A percentile compares a stretch with the other conserved stretches of the same genome.
These are phyloP conservation scores for Rhyzopertha dominica DNA, from an alignment of 1,140 invertebrate genomes.

Conservation along the genomic window DNA sequence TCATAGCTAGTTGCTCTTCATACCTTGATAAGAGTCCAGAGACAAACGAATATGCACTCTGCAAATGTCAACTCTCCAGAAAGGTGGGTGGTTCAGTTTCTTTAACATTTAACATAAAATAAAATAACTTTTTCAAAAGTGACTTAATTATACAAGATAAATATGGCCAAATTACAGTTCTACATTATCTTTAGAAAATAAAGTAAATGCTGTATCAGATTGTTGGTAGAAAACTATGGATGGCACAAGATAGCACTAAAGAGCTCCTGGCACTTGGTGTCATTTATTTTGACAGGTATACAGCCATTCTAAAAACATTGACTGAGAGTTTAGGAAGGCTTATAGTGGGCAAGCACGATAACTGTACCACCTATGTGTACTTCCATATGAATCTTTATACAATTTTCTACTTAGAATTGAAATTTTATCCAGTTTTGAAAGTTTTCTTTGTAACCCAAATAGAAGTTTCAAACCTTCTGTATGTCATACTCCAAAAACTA, in stretches of 20 bases:
- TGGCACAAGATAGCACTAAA: too few species aligned
- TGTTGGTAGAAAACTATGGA: neutral
- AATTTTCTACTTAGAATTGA: too few species aligned
- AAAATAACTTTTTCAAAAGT: neutral
- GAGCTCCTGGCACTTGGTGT: too few species aligned
- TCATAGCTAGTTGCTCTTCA: slow-evolving; percentile 1
- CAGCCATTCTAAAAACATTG: too few species aligned
- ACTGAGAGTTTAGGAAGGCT: too few species aligned
- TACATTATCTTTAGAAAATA: neutral
- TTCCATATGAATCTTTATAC: too few species aligned
- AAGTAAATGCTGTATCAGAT: neutral
- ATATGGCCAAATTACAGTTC: neutral
- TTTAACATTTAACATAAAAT: slow-evolving; percentile 2
- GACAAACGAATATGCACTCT: slow-evolving; percentile 2
- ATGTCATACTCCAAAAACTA: neutral
- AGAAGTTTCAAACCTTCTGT: neutral
- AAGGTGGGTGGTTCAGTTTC: slow-evolving; percentile 1
- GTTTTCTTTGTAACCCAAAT: neutral
- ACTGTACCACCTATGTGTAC: too few species aligned
- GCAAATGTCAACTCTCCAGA: neutral
- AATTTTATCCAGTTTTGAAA: neutral
- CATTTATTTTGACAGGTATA: too few species aligned
- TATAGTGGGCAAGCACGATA: too few species aligned
- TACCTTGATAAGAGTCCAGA: slow-evolving; percentile 4
- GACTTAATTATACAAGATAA: slow-evolving; percentile 1